Base-by-base conservation (phyloP, 2,888 invertebrate genomes). In the Nudaria mundana region DNA sequence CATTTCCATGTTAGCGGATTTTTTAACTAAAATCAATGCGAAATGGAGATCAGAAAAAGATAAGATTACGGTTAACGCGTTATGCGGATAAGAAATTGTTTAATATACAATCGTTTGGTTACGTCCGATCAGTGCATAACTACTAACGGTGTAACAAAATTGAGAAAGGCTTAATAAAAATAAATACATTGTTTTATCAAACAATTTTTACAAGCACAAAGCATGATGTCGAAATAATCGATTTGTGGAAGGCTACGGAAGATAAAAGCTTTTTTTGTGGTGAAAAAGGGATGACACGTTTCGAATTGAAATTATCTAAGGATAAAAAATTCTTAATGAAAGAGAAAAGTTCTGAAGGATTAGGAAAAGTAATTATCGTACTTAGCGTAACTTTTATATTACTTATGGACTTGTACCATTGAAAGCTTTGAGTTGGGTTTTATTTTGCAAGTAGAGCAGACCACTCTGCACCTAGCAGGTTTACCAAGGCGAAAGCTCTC, bases 331-430 rank as follows among this genome's bases (percentile, higher is more conserved):
- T 32, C 16, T 34, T 14, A 14, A 37, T 39, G 37, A 44, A 37
- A 30, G 29, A 43, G 38, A 37, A 47, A 54, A 79, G 71, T 79
- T 68, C 59, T 60, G 53, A 57, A 56, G 62, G 74, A 78, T 81
- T 74, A 80, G 63, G 66, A 65, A 70, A 62, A 78, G 62, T 70
- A 20, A 8, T 20, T 20, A 5, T 76, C n/a, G 66, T 72, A 80
- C 71, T 75, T 67, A 69, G 71, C 59, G 66, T 52, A 81, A 83
- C 75, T 82, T 81, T 76, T 76, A 74, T 71, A 73, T 77, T 76
- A n/a, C n/a, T n/a, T n/a, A 77, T 54, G 59, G 70, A 64, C 62
- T n/a, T 68, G 73, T 75, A 67, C 74, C 57, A 71, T 73, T 66
- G 76, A 76, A 80, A 83, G 77, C 76, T 77, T 68, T 63, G 57